Base-by-base conservation (phyloP, 2,888 invertebrate species). In the Drosophila kambysellisi region DNA sequence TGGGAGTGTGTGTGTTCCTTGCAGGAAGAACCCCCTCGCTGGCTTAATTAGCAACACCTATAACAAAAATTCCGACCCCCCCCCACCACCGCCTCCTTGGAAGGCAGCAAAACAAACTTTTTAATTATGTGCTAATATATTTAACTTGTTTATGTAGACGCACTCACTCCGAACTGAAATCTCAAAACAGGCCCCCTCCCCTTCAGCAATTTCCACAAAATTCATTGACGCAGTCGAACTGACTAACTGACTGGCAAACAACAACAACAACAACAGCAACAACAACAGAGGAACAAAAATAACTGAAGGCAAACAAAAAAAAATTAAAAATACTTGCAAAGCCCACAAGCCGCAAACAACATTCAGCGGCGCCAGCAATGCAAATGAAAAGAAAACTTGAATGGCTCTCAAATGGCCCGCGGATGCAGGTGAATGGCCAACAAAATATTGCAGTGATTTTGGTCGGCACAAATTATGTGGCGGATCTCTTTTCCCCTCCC, bases 361-460 rank as follows among this genome's bases (percentile, higher is more conserved):
- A 61, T 20, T 20, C 35, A 68, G 39, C 29, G n/a, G 37, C 30
- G 54, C 43, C 11, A 61, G 48, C 53, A 72, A 62, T 59, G 48
- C 68, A 46, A 73, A 54, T 50, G 60, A 51, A 73, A 64, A 77
- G 61, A 65, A 68, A 64, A 64, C 56, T 46, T n/a, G 41, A 53
- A 48, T 53, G 41, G 33, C 53, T 41, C 41, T 46, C 68, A 56
- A 77, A 76, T 75, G 77, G 39, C 57, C 29, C 57, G 58, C 64
- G 58, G 74, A 48, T 75, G 79, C 79, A 79, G 79, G 66, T 76
- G 62, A 71, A 74, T 73, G 78, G 73, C 81, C 81, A 85, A 76
- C 75, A 76, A 79, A 86, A 84, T 88, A 88, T 86, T 87, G 87
- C 87, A 87, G 87, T 84, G 87, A 87, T 87, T 88, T 82, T 82